Evolutionary conservation across 1,140 invertebrate genomes (phyloP).

Genomic region (Rhopalosiphum maidis): DNA sequence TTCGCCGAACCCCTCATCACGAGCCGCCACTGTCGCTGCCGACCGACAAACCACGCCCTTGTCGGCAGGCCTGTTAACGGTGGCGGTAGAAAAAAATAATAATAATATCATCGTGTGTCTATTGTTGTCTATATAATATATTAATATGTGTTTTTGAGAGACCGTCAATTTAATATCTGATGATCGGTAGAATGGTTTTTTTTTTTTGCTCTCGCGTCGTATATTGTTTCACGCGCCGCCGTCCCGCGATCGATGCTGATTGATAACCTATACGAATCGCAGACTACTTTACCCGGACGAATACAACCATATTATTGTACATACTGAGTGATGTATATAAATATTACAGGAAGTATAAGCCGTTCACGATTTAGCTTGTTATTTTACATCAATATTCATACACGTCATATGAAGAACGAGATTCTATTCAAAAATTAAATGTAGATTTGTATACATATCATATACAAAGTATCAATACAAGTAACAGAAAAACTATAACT

Average conservation of each 20-base stretch:
- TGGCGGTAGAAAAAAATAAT: neutral
- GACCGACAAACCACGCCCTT: conserved; percentile 45
- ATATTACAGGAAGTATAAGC: neutral
- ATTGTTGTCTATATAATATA: neutral
- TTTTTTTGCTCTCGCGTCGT: neutral
- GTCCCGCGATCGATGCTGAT: neutral
- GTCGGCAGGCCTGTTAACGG: conserved; percentile 36
- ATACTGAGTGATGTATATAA: neutral
- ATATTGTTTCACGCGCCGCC: neutral
- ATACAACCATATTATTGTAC: neutral
- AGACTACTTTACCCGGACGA: neutral
- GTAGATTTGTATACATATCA: neutral
- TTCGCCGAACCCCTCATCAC: conserved; percentile 1
- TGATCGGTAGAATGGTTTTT: neutral
- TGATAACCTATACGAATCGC: neutral
- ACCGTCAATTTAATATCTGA: neutral
- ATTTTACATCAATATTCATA: neutral
- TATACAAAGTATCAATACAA: neutral
- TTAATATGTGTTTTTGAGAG: neutral
- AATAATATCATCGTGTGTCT: conserved; percentile 9
- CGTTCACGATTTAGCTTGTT: neutral
- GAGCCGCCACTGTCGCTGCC: neutral
- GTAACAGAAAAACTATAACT: neutral
- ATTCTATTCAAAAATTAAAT: neutral
- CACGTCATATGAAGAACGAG: neutral